A percentile compares a stretch with the other conserved stretches of the same genome.
These are phyloP conservation scores for Drosophila arawakana DNA, from an alignment of 1,140 invertebrate genomes.

Conservation along the genomic window DNA sequence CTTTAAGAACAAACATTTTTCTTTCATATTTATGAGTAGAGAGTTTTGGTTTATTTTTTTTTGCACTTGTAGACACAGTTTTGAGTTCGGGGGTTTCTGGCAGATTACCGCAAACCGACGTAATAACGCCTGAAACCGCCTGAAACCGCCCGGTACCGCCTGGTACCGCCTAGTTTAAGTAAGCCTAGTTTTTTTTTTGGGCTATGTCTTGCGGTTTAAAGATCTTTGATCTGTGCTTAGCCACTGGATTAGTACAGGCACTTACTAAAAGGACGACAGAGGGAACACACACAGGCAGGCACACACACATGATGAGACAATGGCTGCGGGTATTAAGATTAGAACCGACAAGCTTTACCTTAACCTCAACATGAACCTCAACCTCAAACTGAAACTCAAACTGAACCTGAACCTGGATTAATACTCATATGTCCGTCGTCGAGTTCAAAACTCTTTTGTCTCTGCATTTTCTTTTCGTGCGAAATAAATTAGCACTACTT, in stretches of 20 bases:
- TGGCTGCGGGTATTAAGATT: constrained; percentile 56
- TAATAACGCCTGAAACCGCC: constrained; percentile 14
- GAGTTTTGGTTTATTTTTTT: not conserved
- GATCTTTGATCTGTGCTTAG: constrained; percentile 81
- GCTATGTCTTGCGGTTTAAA: constrained; percentile 66
- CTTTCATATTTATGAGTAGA: constrained; percentile 10
- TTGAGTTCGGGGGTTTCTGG: not conserved
- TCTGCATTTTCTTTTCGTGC: constrained; percentile 51
- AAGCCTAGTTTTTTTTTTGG: constrained; percentile 22
- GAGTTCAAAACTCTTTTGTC: constrained; percentile 60
- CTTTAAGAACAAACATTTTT: not conserved
- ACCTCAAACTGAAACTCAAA: constrained; percentile 33
- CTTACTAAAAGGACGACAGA: constrained; percentile 58
- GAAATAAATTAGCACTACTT: constrained; percentile 67
- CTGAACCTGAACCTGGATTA: constrained; percentile 61
- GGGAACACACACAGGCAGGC: constrained; percentile 17
- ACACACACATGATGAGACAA: constrained; percentile 58
- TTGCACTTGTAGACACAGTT: not conserved
- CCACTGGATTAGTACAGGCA: constrained; percentile 74
- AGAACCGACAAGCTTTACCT: constrained; percentile 32
- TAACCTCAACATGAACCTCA: constrained; percentile 33
- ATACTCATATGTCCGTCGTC: constrained; percentile 42
- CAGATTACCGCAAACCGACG: constrained; percentile 37
- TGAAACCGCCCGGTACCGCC: not conserved
- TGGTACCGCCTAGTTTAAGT: constrained; percentile 25